Evolutionary conservation across 1,140 invertebrate genomes (phyloP).

Genomic region (Achatina immaculata): DNA sequence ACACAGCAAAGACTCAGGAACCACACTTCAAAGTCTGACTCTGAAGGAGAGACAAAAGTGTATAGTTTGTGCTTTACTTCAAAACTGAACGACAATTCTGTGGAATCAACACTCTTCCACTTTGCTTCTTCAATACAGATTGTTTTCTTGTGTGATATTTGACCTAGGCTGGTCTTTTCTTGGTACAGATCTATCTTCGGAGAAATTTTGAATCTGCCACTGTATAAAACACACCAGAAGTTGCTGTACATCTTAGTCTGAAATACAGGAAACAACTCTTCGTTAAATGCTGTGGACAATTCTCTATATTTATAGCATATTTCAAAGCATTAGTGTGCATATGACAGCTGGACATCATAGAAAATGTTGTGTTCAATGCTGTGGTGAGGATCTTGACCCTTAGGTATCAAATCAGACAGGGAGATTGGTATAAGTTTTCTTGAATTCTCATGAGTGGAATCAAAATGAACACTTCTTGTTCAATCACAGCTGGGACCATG

Average conservation of each 20-base stretch:
- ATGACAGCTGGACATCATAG: too few species aligned
- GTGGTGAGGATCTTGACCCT: too few species aligned
- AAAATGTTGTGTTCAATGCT: too few species aligned
- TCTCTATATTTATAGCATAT: too few species aligned
- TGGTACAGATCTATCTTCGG: neutral
- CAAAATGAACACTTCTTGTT: too few species aligned
- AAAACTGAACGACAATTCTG: neutral
- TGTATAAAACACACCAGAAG: constrained; percentile 14
- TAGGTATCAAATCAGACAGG: too few species aligned
- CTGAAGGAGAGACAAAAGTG: neutral
- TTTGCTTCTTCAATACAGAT: constrained; percentile 6
- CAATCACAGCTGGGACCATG: too few species aligned
- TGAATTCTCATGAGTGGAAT: too few species aligned
- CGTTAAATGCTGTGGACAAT: too few species aligned
- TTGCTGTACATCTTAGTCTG: neutral
- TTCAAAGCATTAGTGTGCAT: too few species aligned
- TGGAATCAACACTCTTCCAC: neutral
- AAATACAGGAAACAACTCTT: neutral
- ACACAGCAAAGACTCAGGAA: constrained; percentile 2
- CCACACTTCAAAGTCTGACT: neutral
- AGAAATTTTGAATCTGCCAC: neutral
- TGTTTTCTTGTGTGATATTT: neutral
- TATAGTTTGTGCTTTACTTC: constrained; percentile 12
- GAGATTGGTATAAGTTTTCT: too few species aligned
- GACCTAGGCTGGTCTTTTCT: neutral